A percentile compares a stretch with the other conserved stretches of the same genome.
phyloP scores from a whole-genome alignment of 2,888 invertebrate species.

The Hypsopygia costalis region DNA sequence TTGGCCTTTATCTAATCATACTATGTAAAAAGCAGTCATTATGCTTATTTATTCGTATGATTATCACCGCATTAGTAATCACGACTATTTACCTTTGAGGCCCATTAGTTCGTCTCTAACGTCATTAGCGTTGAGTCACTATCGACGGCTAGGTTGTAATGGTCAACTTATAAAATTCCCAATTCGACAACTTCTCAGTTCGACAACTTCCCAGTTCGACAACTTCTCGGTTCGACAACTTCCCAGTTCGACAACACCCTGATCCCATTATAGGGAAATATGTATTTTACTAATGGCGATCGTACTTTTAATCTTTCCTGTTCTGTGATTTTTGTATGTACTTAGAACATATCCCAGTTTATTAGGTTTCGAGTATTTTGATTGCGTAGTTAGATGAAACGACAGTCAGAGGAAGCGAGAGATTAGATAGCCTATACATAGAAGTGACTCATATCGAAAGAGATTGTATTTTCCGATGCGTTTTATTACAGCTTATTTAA shows the following conservation, averaged over 20 bases:
- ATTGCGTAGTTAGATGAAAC: too few relatives aligned
- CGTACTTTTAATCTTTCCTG: too few relatives aligned
- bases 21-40: slow-evolving; percentile 8
- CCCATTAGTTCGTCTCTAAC: slow-evolving; percentile 41
- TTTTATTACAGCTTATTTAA: slow-evolving; percentile 4
- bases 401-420: slow-evolving; percentile 34
- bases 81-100: slow-evolving; percentile 52
- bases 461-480: slow-evolving; percentile 27
- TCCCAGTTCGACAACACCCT: too few relatives aligned
- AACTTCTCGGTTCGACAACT: too few relatives aligned
- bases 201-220: too few relatives aligned
- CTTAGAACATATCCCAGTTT: too few relatives aligned
- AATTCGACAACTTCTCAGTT: too few relatives aligned
- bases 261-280: too few relatives aligned
- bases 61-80: slow-evolving; percentile 35
- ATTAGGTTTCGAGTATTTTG: too few relatives aligned
- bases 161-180: too few relatives aligned
- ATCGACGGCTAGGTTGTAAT: too few relatives aligned
- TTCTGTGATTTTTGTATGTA: background rate
- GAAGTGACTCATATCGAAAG: slow-evolving; percentile 38
- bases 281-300: too few relatives aligned
- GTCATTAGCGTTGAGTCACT: slow-evolving; percentile 62
- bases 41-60: slow-evolving; percentile 28
- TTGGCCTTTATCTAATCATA: slow-evolving; percentile 5
- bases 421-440: slow-evolving; percentile 42